Conservation (phyloP, 2,113 vertebrate genomes). For the Mellivora capensis region DNA sequence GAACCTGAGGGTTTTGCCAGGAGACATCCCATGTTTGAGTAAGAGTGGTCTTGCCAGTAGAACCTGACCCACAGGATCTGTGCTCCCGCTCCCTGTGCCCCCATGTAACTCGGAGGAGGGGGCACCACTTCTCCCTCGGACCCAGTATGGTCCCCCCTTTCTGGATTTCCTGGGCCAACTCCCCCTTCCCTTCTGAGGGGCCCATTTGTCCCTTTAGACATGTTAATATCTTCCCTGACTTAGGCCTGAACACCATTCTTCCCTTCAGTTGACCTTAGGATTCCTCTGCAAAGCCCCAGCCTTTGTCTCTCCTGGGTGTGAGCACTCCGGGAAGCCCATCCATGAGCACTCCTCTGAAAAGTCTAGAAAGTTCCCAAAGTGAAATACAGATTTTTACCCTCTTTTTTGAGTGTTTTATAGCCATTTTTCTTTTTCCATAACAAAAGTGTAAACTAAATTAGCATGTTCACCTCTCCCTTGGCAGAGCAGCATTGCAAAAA, state of each 20-base stretch:
- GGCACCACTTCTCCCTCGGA: rapidly evolving
- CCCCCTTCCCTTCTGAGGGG: neutral
- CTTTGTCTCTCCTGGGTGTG: neutral
- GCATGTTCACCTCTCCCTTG: neutral
- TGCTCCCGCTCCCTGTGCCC: neutral
- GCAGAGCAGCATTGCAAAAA: neutral
- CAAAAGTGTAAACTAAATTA: neutral
- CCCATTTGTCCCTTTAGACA: neutral
- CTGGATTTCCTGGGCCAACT: neutral
- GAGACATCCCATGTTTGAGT: neutral
- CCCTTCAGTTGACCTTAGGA: neutral
- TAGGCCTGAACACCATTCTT: neutral
- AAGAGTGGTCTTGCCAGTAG: neutral
- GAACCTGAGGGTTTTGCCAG: neutral
- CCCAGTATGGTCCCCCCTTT: neutral
- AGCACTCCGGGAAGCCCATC: neutral
- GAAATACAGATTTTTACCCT: neutral
- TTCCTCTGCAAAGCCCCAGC: neutral
- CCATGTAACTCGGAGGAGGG: neutral
- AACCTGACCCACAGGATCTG: neutral
- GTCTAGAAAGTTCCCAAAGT: neutral
- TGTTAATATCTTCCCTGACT: neutral
- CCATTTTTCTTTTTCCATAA: neutral
- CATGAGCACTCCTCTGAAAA: neutral
- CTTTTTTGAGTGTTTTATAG: neutral